Evolutionary conservation across 2,113 vertebrate species (phyloP).

Genomic region (Microtus richardsoni): DNA sequence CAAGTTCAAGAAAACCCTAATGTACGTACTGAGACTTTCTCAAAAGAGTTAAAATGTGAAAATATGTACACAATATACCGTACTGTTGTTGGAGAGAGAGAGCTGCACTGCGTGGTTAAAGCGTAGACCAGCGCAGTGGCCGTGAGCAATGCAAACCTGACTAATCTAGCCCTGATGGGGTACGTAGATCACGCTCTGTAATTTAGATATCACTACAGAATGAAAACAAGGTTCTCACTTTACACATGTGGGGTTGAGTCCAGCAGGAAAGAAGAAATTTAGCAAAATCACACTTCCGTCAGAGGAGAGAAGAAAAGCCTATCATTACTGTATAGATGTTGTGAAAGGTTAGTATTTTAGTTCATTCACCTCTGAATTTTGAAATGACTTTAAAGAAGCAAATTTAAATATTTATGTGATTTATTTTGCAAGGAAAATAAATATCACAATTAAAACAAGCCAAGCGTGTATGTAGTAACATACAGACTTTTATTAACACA

Average conservation of each 20-base stretch:
- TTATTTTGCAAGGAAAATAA: not conserved
- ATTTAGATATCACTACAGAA: not conserved
- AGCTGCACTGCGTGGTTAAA: not conserved
- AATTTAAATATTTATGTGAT: not conserved
- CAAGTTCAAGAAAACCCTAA: not conserved
- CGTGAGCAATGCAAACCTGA: too few species aligned
- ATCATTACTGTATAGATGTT: not conserved
- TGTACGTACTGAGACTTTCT: not conserved
- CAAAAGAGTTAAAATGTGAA: not conserved
- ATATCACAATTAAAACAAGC: constrained; percentile 18
- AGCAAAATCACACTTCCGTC: not conserved
- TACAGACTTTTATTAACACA: too few species aligned
- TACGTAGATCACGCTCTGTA: not conserved
- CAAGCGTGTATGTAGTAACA: not conserved
- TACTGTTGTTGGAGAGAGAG: not conserved
- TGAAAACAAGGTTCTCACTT: not conserved
- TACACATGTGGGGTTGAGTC: not conserved
- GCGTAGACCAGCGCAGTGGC: too few species aligned
- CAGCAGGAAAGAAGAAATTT: not conserved
- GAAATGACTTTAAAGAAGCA: not conserved
- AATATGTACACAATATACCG: not conserved
- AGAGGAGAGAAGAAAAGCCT: not conserved
- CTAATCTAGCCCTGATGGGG: too few species aligned
- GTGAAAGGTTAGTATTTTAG: not conserved
- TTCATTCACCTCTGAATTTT: not conserved